Evolutionary conservation across 1,140 invertebrate genomes (phyloP), one percentile per base, ranked within the genome.

Genomic region (Heliconius hermathena): DNA sequence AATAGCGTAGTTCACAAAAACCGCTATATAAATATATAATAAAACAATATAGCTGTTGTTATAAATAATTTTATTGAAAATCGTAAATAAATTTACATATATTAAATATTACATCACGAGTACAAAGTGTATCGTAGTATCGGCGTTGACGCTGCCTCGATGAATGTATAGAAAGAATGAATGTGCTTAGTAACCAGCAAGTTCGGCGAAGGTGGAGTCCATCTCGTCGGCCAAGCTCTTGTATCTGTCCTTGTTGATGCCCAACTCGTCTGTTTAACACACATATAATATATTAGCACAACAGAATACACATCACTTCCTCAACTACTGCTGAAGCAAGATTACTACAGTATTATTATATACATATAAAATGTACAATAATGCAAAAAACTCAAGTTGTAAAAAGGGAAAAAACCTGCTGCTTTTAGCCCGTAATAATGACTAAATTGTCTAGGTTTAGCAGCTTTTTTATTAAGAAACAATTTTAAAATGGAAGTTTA

Each of bases 221-320:
- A 99, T 98, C 95, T 99, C 99, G 95, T 99, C 99, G 89, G 97
- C 97, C 95, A 97, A 95, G 84, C 97, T 97, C 96, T 99, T 99
- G 98, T 99, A 99, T 97, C 98, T 98, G 96, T 99, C 98, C 96
- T 99, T 99, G 96, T 99, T 99, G 96, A 99, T 98, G 90, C 99
- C 98, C 95, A 99, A 96, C 96, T 99, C 99, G 95, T 99, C 99
- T 99, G 96, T 76, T 26, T 38, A 81, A 70, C 46, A 82, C 75
- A 82, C 22, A 29, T 66, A 6, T 41, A 54, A 54, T 36, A 29
- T 29, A 78, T 82, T 78, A 82, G 66, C 20, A 71, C 11, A 26
- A 66, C 13, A 26, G n/a, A 9, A 13, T 22, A 66, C 8, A 16
- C 4, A 66, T 26, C 29, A 3, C 8, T 29, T 16, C 22, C 22